Conservation (phyloP, 2,113 vertebrate genomes). For the Stegostoma tigrinum region DNA sequence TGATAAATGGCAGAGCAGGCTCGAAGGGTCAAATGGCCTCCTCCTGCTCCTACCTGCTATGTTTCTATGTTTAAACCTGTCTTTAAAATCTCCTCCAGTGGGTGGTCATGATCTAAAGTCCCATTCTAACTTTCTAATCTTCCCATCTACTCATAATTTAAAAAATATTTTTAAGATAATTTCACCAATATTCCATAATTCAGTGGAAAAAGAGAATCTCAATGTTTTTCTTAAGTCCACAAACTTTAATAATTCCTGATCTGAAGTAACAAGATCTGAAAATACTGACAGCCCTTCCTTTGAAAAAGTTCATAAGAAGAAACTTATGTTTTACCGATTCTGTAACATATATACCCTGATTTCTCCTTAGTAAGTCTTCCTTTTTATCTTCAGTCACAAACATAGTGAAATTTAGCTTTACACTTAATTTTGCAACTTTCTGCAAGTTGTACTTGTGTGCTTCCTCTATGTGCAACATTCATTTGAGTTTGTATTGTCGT, state of each 20-base stretch:
- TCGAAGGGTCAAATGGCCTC: too few relatives aligned
- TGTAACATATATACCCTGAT: background rate
- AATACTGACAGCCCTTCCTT: background rate
- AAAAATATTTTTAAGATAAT: background rate
- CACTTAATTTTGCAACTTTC: background rate
- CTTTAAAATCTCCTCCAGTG: too few relatives aligned
- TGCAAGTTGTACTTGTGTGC: background rate
- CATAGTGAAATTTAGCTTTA: background rate
- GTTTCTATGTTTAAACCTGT: too few relatives aligned
- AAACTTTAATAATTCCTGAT: background rate
- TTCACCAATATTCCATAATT: background rate
- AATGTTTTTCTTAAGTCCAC: background rate
- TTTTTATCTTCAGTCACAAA: background rate
- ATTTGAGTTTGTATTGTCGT: background rate
- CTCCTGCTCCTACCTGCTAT: too few relatives aligned
- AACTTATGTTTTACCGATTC: background rate
- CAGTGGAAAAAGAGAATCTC: background rate
- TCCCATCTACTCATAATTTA: background rate
- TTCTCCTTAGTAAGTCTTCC: background rate
- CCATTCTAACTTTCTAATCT: background rate
- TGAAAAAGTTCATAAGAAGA: background rate
- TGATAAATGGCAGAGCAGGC: too few relatives aligned
- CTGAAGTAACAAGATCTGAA: background rate
- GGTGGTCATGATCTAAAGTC: too few relatives aligned
- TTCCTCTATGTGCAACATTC: background rate